Evolutionary conservation across 2,888 invertebrate species (phyloP), one percentile per base, ranked within the genome.

Genomic region (Tetranychus truncatus): DNA sequence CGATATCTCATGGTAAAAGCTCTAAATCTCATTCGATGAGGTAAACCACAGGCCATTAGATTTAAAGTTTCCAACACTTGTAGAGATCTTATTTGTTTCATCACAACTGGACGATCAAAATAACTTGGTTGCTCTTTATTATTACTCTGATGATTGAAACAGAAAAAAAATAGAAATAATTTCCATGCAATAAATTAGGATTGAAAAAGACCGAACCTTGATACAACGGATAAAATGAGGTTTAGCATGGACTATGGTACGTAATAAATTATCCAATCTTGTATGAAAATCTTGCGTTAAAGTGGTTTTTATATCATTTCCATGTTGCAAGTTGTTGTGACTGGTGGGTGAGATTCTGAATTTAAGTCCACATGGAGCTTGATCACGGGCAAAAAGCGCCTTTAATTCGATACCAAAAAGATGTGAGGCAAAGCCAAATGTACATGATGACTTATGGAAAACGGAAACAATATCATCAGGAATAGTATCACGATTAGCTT

Each of bases 371-470:
- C 88, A 84, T 18, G 89, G 91, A 74, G 88, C 89, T 73, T 87
- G 89, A 75, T 80, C 79, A 75, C 80, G 78, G 4, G 88, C 87
- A 80, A 88, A 90, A 18, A 91, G 84, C 1, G 89, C 88, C 85
- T 93, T 93, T 77, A 95, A 85, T 83, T 95, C 95, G 75, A 91
- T 89, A 1, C 93, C 92, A 82, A 95, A 95, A n/a, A 95, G 85
- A 82, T 95, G 94, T 21, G 93, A 92, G 1, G 92, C 95, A 83
- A 95, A 95, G n/a, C 95, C 95, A 83, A 95, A 95, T 82, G 91
- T 93, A 84, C 95, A 95, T 76, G 88, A 89, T 80, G 92, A 90
- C 81, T 91, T 91, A 84, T 93, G 91, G 84, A 95, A 95, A 2
- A 93, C 92, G 0, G 91, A 89, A 1, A 95, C 91, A 80, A 95